phyloP scores from a whole-genome alignment of 2,113 vertebrate species.

The Platysternon megacephalum region DNA sequence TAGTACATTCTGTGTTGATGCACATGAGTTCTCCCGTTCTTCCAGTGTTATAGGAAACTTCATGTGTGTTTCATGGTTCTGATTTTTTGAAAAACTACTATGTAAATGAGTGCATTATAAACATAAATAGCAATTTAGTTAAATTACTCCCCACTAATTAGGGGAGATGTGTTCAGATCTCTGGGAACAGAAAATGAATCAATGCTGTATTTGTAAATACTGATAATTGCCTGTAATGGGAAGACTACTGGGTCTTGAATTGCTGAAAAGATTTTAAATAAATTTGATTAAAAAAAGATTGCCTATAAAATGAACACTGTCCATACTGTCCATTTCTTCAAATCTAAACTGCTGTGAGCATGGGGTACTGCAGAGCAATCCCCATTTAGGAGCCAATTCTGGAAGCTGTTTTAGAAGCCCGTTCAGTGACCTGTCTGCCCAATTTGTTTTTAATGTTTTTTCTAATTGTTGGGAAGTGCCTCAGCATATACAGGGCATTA shows the following conservation, averaged over 20 bases:
- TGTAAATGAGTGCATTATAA: not conserved
- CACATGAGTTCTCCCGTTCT: not conserved
- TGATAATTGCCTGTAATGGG: not conserved
- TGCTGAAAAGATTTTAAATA: not conserved
- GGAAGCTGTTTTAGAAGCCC: not conserved
- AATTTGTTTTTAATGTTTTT: not conserved
- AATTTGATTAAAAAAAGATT: not conserved
- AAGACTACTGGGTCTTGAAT: not conserved
- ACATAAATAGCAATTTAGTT: not conserved
- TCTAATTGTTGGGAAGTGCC: not conserved
- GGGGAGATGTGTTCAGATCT: not conserved
- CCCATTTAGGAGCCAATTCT: not conserved
- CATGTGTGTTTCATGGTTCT: not conserved
- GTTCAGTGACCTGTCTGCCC: not conserved
- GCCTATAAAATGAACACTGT: not conserved
- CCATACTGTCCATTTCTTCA: not conserved
- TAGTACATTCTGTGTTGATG: accelerated
- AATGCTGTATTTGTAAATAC: not conserved
- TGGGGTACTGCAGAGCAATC: not conserved
- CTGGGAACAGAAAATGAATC: not conserved
- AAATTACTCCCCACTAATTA: not conserved
- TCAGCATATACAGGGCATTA: not conserved
- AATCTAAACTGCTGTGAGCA: not conserved
- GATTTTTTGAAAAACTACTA: not conserved
- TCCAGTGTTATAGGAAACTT: not conserved